Evolutionary conservation across 2,113 vertebrate species (phyloP), one percentile per base, ranked within the genome.

Genomic region (Xerus inauris): DNA sequence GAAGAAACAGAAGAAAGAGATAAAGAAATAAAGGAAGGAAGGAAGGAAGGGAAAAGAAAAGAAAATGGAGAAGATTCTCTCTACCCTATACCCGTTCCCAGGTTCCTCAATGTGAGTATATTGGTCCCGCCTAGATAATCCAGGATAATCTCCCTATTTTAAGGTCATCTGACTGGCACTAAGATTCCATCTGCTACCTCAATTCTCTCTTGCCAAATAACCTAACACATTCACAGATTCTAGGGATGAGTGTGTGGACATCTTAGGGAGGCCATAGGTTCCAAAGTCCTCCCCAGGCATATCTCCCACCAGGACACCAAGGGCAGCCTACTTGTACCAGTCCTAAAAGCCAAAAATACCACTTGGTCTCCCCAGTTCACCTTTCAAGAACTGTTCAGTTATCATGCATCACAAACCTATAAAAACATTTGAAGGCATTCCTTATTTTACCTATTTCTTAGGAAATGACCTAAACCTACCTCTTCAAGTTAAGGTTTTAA

Each of bases 351-450:
- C 47, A 76, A 76, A 81, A 77, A 47, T 24, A 3, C 14, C 45
- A 75, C 32, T 28, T 80, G 17, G 16, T 54, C 51, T 83, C 20
- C 26, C 17, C 26, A 92, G 28, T 7, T 92, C 28, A 54, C 59
- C 17, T 91, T 92, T 94, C 69, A 38, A 82, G 96, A 85, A 35
- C 5, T 12, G 73, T 77, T 71, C 49, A 30, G 8, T 10, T 71
- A 67, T 47, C 42, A 80, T 57, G 26, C 30, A 54, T 73, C 54
- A 54, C 28, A 64, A 94, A 86, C 40, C 83, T 87, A 8, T 35
- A 30, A 38, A 95, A 82, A 69, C 19, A 79, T 49, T 83, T 69
- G 38, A 89, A 94, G 89, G 16, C 10, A 87, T 82, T 84, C 81
- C 69, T 83, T 12, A 64, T 76, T 84, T 75, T 67, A 84, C 35